Evolutionary conservation across 2,797 vertebrate species (phyloP), one percentile per base, ranked within the genome.

Genomic region (Trachurus trachurus): DNA sequence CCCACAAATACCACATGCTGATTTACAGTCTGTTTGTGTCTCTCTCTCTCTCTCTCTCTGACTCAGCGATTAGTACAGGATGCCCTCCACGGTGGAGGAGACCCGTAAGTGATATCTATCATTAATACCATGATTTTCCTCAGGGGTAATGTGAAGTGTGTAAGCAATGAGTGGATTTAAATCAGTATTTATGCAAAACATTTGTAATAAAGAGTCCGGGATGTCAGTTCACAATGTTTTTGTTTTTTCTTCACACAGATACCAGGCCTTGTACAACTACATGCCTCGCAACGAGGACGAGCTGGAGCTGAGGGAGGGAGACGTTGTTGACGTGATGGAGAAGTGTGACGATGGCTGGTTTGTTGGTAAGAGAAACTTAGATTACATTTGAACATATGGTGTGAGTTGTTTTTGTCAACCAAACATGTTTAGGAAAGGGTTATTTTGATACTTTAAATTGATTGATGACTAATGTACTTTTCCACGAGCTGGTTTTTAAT

Each of bases 281-380:
- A 93, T 94, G 80, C 98, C 98, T 82, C 96, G 97, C 83, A 99
- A 99, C 0, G 97, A 98, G 91, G 98, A 99, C 66, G 98, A 99
- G 92, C 93, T 99, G 94, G 98, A 99, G 86, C 96, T 99, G 90
- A 97, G 94, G 92, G 98, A 99, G 88, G 97, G 97, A n/a, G 98
- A 99, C 77, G 64, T 98, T 54, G 96, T 99, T 54, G 98, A 99
- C 50, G 98, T 99, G 83, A 97, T 99, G 96, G 98, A 99, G 89
- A 99, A 97, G 85, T 99, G 98, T 86, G 98, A 99, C 68, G 98
- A 99, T 62, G 98, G 98, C 87, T 99, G 98, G 98, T 99, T 99
- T 96, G 98, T 99, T 82, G 98, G 98, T 99, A 96, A 67, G 97
- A 47, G 5, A 13, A 59, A 5, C 5, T 34, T 34, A 34, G 31